Percentiles rank a stretch among this genome's conserved stretches.
phyloP scores from a whole-genome alignment of 2,888 invertebrate genomes.

The Melanchra persicariae region DNA sequence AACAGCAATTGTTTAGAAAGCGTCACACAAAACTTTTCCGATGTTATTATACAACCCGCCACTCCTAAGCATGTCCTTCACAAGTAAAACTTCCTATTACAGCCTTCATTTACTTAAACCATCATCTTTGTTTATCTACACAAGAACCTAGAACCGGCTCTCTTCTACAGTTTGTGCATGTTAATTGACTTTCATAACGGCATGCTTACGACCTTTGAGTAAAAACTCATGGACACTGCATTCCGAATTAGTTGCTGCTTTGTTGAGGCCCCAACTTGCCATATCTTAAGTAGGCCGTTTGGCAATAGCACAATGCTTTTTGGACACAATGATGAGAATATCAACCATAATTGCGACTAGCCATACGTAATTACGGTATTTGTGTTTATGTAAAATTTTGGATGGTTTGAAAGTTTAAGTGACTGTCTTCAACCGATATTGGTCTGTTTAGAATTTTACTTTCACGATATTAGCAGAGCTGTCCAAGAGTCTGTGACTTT shows the following conservation, averaged over 20 bases:
- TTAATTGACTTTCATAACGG: constrained; percentile 62
- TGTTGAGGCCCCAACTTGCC: constrained; percentile 48
- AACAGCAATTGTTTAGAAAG: neutral
- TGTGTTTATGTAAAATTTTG: constrained; percentile 26
- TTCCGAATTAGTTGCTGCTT: constrained; percentile 52
- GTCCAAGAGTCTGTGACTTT: too few species aligned
- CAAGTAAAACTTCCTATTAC: constrained; percentile 27
- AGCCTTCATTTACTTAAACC: constrained; percentile 40
- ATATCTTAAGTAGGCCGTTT: constrained; percentile 63
- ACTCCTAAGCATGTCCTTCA: constrained; percentile 24
- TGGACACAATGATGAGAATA: constrained; percentile 62
- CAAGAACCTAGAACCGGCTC: constrained; percentile 34
- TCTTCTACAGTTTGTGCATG: constrained; percentile 50
- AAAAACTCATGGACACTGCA: constrained; percentile 52
- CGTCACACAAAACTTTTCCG: neutral
- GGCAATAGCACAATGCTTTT: constrained; percentile 53
- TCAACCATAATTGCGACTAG: constrained; percentile 45
- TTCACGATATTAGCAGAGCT: constrained; percentile 11
- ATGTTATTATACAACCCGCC: constrained; percentile 6
- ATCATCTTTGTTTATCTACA: constrained; percentile 45
- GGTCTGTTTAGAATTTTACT: constrained; percentile 1
- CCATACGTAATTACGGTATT: constrained; percentile 39
- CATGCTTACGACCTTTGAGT: constrained; percentile 31
- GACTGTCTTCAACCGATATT: neutral
- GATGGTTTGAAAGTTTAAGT: neutral